Base-by-base conservation (phyloP, 2,113 vertebrate genomes). In the Chamaea fasciata region DNA sequence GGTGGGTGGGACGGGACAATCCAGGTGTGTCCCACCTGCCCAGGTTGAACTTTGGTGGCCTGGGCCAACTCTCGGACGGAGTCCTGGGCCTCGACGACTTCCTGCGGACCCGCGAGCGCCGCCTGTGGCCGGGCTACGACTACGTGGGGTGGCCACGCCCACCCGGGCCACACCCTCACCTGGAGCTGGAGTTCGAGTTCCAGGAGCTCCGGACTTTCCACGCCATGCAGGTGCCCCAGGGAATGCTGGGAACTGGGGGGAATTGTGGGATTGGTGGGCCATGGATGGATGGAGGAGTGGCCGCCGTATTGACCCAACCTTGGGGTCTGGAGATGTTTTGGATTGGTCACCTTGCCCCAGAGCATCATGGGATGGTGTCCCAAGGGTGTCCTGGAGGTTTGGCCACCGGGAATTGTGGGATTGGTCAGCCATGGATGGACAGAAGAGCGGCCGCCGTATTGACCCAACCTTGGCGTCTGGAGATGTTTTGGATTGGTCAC, bases 151-250 rank as follows among this genome's bases (percentile, higher is more conserved):
- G 78, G 78, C 41, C 63, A 1, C 55, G 73, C 4, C 73, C 55
- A 0, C 5, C 63, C 0, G 78, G 78, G 3, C 78, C 78, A 8
- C n/a, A 1, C 1, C 78, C 78, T 1, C 63, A 81, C 41, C 4
- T 81, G 78, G 63, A 81, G 78, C 27, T 81, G 63, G 78, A 81
- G 52, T 81, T 81, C 7, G n/a, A 68, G 20, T 81, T 81, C 78
- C 78, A 57, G 63, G 78, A 31, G 63, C 78, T 81, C 16, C 78
- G 63, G 2, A 3, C 6, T 13, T 81, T 81, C 78, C 78, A 13
- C 8, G n/a, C 63, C 78, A 4, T 81, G n/a, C 78, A 81, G 78
- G 78, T 68, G 50, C 39, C 39, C 59, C 75, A 1, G 2, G 47
- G 75, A 9, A 42, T 11, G 13, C 23, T n/a, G 75, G 75, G 75